Conservation (phyloP, 2,888 invertebrate species). For the Geotrupes spiniger region DNA sequence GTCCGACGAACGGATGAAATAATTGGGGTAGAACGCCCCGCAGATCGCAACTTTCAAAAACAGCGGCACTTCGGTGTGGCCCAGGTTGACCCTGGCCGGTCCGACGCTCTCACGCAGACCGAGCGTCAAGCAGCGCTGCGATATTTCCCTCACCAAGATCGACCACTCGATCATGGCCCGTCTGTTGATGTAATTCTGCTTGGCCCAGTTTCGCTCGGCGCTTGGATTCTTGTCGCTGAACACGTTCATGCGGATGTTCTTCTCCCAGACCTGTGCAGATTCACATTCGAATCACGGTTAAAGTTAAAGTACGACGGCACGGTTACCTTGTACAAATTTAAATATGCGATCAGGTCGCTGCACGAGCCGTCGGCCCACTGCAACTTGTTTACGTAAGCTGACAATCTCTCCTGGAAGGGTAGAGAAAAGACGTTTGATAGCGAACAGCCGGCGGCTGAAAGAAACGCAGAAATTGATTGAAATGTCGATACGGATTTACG, state of each 20-base stretch:
- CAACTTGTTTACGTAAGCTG: slow-evolving; percentile 72
- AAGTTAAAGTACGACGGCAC: background rate
- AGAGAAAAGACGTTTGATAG: slow-evolving; percentile 76
- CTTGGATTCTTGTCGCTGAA: slow-evolving; percentile 50
- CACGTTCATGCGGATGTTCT: slow-evolving; percentile 58
- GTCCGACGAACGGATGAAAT: slow-evolving; percentile 63
- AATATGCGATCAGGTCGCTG: slow-evolving; percentile 81
- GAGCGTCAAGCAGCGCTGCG: slow-evolving; percentile 57
- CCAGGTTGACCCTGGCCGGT: slow-evolving; percentile 47
- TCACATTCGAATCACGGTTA: slow-evolving; percentile 2
- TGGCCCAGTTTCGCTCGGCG: slow-evolving; percentile 64
- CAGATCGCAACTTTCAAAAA: slow-evolving; percentile 75
- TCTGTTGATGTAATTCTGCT: slow-evolving; percentile 65
- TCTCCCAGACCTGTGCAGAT: slow-evolving; percentile 63
- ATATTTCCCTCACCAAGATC: slow-evolving; percentile 69
- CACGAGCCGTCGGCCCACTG: slow-evolving; percentile 79
- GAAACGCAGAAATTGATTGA: no score
- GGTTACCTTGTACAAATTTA: slow-evolving; percentile 72
- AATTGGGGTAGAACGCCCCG: slow-evolving; percentile 93
- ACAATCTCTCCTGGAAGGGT: slow-evolving; percentile 67
- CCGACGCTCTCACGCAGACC: slow-evolving; percentile 59
- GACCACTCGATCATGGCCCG: slow-evolving; percentile 72
- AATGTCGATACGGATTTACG: slow-evolving; percentile 7
- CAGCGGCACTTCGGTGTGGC: slow-evolving; percentile 55
- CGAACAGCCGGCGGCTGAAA: slow-evolving; percentile 76